Evolutionary conservation across 2,888 invertebrate species (phyloP), one percentile per base, ranked within the genome.

Genomic region (Galerucella pusilla): DNA sequence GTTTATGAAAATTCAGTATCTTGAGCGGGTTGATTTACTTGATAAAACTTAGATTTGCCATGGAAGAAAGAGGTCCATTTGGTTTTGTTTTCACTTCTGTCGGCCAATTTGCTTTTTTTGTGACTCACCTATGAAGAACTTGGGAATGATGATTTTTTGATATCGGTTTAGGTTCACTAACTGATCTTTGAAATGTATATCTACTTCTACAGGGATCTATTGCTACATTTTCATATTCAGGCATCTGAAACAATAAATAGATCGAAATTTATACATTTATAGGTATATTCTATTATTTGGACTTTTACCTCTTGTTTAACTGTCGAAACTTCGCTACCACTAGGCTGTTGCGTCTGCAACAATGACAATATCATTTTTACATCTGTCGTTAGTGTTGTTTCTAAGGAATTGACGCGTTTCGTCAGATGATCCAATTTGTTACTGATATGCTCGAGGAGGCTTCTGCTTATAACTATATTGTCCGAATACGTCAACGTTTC

Each of bases 321-420:
- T 61, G 80, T 79, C 45, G 79, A 78, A 60, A 71, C 77, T 64
- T 80, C 80, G 16, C 75, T 77, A 69, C 71, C 49, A 66, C 73
- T 54, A 6, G 73, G 68, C 11, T 80, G 79, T 66, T 81, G 80
- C 71, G 79, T 77, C 77, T 85, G 85, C 79, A 88, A 79, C 74
- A 87, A 77, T 70, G 82, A 80, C 79, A 95, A 88, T 77, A 96
- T 95, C 78, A 92, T 90, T 80, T 93, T 91, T 80, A 96, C 92
- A 85, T 96, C 95, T 10, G 91, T 89, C 28, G 93, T 92, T 83
- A 96, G 91, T 52, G 93, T 92, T 77, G 90, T 91, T 86, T 96
- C 95, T 82, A 96, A 88, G 68, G 92, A 90, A 65, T 92, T 91
- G 79, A 96, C 91, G 80, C 92, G 91, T 84, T 91, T 90, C 83